Conservation (phyloP, 2,797 vertebrate genomes). For the Bryconaethiops microstoma region DNA sequence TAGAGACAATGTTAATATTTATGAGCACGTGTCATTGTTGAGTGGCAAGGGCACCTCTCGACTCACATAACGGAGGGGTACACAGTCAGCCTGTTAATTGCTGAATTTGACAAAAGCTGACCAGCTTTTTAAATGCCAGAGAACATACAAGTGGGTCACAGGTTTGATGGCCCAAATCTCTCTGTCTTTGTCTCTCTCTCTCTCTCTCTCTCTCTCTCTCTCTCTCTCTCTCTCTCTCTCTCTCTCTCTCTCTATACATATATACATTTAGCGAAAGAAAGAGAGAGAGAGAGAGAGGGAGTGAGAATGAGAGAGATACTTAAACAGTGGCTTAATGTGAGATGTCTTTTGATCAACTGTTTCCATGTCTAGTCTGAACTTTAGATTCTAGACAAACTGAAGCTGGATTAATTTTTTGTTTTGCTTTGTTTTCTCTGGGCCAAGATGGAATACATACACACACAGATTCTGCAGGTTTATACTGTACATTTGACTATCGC, state of each 20-base stretch:
- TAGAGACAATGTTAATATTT: conserved; percentile 58
- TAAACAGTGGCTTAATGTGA: background rate
- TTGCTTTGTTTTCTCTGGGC: conserved; percentile 6
- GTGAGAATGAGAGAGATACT: too few relatives aligned
- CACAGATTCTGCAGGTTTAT: background rate
- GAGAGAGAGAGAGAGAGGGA: too few relatives aligned
- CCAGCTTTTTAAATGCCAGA: background rate
- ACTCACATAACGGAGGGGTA: background rate
- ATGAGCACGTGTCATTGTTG: conserved; percentile 48
- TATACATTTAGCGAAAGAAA: too few relatives aligned
- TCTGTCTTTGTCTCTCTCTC: too few relatives aligned
- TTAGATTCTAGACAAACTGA: background rate
- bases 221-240: too few relatives aligned
- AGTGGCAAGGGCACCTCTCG: conserved; percentile 56
- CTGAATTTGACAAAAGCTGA: background rate
- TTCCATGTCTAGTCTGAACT: background rate
- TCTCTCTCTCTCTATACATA: too few relatives aligned
- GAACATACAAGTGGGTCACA: background rate
- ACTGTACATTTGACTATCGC: background rate
- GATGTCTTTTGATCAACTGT: background rate
- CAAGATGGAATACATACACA: background rate
- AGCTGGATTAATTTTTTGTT: background rate
- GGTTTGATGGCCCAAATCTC: too few relatives aligned
- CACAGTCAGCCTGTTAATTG: conserved; percentile 31
- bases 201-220: too few relatives aligned